phyloP scores from a whole-genome alignment of 2,113 vertebrate species.

The Panurus biarmicus region DNA sequence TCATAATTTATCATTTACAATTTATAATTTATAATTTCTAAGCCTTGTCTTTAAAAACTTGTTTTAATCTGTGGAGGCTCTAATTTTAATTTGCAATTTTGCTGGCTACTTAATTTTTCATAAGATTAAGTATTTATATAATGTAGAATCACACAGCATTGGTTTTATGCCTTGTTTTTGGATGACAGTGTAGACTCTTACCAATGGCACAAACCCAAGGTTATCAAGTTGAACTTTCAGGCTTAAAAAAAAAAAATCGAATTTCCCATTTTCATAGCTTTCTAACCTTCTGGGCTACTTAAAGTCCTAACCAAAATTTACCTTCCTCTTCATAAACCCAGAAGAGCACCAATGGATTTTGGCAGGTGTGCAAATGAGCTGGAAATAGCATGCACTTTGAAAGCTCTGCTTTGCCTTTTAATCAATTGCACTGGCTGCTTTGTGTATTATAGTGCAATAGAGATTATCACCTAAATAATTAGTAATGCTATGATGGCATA shows the following conservation, averaged over 20 bases:
- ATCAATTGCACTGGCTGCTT: conserved; percentile 7
- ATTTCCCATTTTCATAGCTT: background rate
- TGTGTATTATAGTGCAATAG: background rate
- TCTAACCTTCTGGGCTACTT: background rate
- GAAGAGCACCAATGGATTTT: background rate
- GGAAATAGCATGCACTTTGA: conserved; percentile 22
- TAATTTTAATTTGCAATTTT: background rate
- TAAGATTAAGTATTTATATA: background rate
- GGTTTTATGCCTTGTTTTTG: background rate
- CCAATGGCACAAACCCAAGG: background rate
- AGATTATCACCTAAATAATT: conserved; percentile 48
- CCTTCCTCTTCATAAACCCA: background rate
- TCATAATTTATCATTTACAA: background rate
- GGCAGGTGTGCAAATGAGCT: conserved; percentile 29
- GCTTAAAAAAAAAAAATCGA: background rate
- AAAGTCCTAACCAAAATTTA: background rate
- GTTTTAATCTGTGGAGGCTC: background rate
- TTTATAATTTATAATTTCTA: background rate
- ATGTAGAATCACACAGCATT: background rate
- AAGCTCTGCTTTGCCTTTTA: conserved; percentile 38
- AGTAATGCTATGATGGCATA: background rate
- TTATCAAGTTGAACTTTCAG: background rate
- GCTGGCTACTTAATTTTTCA: background rate
- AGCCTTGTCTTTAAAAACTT: background rate
- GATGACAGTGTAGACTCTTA: background rate